These are phyloP conservation scores for Schizaphis graminum DNA, from an alignment of 2,888 invertebrate genomes.

Conservation along the genomic window DNA sequence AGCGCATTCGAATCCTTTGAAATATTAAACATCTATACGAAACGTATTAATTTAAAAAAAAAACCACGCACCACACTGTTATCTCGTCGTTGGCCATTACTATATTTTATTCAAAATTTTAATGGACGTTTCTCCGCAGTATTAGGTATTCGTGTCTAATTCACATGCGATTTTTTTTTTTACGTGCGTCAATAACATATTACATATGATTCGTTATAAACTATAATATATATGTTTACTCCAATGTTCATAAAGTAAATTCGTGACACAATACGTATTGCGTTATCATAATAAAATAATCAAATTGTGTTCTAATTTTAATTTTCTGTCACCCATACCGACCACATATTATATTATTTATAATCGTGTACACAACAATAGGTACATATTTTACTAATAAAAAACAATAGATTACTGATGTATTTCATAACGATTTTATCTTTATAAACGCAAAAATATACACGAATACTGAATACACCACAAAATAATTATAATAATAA, in stretches of 20 bases:
- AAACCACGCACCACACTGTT: background rate
- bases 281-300: background rate
- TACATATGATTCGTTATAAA: background rate
- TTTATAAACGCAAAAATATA: background rate
- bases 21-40: background rate
- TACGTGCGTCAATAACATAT: background rate
- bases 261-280: background rate
- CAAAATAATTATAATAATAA: background rate
- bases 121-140: background rate
- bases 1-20: background rate
- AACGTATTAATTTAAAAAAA: background rate
- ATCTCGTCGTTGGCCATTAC: background rate
- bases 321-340: background rate
- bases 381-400: background rate
- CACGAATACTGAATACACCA: background rate
- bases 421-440: background rate
- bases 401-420: background rate
- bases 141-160: background rate
- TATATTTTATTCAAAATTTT: background rate
- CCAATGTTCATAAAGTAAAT: background rate
- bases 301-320: background rate
- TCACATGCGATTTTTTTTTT: background rate
- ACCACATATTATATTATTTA: background rate
- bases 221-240: background rate
- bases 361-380: background rate